Base-by-base conservation (phyloP, 2,888 invertebrate genomes). In the Caenorhabditis sulstoni region DNA sequence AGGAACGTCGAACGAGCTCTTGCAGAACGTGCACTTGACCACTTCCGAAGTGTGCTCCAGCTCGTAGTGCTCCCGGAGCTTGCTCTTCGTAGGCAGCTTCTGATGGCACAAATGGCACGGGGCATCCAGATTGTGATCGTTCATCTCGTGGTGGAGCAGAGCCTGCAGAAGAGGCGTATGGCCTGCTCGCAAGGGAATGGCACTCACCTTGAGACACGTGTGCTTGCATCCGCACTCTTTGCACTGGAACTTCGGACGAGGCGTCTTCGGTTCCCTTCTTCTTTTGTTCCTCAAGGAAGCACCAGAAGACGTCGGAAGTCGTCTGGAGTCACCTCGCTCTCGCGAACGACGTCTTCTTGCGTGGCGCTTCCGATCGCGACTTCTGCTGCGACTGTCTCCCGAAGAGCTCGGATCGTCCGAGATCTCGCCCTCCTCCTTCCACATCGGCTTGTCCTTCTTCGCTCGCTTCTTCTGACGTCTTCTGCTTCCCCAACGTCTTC, bases 401-500 rank as follows among this genome's bases (percentile, higher is more conserved):
- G 9, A 14, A 39, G 12, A 16, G 22, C 22, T 44, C n/a, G 3
- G n/a, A 44, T 53, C 61, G 14, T 55, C 53, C 1, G 71, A 71
- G 18, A 62, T 37, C 39, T 70, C 68, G 37, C 64, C 76, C 47
- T 70, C 70, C 45, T 77, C 70, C 22, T 59, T 70, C 76, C 76
- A 76, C 77, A 77, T 77, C 49, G 77, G 77, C 16, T 49, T 39
- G 58, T 77, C 77, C 41, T 58, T 57, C 44, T 55, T 67, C 62
- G n/a, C 20, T 22, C 18, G 44, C n/a, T 39, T 37, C 47, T 45
- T 62, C 50, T 22, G 41, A 12, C 9, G 20, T 55, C 37, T 29
- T 29, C 61, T 49, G 16, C 9, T 55, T 20, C 41, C 20, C 14
- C n/a, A 18, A 39, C 52, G 49, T 23, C 41, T 18, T 47, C 53